Evolutionary conservation across 2,797 vertebrate species (phyloP).

Genomic region (Schizothorax lantsangensis): DNA sequence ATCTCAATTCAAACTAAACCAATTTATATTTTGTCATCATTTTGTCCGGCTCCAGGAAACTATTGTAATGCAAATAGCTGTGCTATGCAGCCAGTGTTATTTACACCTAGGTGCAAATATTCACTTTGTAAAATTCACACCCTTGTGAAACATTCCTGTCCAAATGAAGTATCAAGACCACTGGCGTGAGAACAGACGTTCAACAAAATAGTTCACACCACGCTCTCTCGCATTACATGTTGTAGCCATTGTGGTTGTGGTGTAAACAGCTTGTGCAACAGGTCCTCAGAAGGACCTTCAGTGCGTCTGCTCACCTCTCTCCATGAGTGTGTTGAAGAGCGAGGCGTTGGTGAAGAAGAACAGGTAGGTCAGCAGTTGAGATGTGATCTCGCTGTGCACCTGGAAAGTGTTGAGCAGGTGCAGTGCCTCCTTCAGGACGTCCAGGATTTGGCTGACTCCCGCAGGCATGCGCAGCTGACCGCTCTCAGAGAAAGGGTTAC

Average conservation of each 20-base stretch:
- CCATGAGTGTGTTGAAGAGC: conserved; percentile 84
- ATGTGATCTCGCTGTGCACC: conserved; percentile 78
- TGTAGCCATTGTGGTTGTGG: neutral
- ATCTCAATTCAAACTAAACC: neutral
- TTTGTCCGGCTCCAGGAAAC: neutral
- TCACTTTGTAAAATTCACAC: neutral
- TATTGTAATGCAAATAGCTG: neutral
- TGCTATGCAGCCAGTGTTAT: neutral
- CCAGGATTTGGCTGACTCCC: conserved; percentile 72
- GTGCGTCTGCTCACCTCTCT: conserved; percentile 72
- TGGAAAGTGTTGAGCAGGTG: conserved; percentile 75
- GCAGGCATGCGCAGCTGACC: conserved; percentile 74
- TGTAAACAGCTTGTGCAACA: neutral
- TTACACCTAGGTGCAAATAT: conserved; percentile 4
- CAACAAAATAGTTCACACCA: neutral
- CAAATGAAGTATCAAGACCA: neutral
- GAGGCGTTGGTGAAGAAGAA: conserved; percentile 86
- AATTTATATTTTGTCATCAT: neutral
- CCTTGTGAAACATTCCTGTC: neutral
- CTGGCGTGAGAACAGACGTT: neutral
- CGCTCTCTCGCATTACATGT: neutral
- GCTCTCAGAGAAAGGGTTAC: conserved; percentile 80
- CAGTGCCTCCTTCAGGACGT: conserved; percentile 78
- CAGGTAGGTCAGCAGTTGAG: conserved; percentile 81
- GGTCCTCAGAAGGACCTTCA: neutral